A percentile compares a stretch with the other conserved stretches of the same genome.
Conservation (phyloP, 2,797 vertebrate genomes). For the Varecia variegata region DNA sequence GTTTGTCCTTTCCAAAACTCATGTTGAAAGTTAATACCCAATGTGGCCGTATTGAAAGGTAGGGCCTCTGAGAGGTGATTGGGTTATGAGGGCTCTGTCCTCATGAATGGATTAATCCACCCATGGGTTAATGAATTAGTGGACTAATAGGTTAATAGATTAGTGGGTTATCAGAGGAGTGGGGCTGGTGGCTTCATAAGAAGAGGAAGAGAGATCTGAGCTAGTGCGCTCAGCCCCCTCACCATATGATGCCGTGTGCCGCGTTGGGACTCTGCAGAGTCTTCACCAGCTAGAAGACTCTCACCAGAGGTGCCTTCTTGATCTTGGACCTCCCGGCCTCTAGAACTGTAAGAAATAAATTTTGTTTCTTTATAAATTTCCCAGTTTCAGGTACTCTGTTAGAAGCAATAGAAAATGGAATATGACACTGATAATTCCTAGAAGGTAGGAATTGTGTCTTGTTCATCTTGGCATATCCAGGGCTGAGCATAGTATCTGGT, state of each 20-base stretch:
- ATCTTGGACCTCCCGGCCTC: neutral
- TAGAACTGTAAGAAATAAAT: neutral
- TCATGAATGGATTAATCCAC: neutral
- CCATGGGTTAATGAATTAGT: neutral
- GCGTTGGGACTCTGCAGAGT: neutral
- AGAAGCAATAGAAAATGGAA: neutral
- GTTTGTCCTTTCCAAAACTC: neutral
- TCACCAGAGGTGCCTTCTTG: neutral
- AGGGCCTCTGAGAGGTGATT: neutral
- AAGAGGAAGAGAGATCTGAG: neutral
- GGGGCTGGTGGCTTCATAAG: neutral
- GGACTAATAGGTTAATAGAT: neutral
- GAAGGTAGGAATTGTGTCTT: neutral
- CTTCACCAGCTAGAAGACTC: neutral
- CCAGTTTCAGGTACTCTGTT: neutral
- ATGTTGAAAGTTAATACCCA: neutral
- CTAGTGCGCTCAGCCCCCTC: neutral
- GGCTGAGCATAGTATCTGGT: neutral
- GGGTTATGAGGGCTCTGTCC: neutral
- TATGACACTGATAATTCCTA: neutral
- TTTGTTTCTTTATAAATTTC: neutral
- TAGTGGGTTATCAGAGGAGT: neutral
- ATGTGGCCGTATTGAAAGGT: neutral
- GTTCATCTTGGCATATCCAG: neutral
- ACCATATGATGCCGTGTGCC: neutral